Evolutionary conservation across 2,888 invertebrate genomes (phyloP).

Genomic region (Diachrysia chrysitis): DNA sequence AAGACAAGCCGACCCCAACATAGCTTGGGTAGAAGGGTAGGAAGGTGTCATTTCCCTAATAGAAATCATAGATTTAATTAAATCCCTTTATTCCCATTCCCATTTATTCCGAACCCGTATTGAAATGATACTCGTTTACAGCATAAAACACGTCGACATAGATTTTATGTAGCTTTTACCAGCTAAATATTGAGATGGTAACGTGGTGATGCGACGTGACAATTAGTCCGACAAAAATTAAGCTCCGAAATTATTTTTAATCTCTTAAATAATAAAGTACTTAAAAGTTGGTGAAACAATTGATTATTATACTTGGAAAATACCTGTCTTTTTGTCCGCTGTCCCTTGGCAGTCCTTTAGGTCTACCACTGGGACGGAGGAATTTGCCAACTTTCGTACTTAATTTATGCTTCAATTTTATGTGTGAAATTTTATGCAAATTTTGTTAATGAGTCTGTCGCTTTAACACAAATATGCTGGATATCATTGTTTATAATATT

Average conservation of each 20-base stretch:
- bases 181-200: no score
- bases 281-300: background rate
- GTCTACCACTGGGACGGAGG: background rate
- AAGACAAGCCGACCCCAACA: no score
- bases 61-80: no score
- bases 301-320: background rate
- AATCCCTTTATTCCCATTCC: no score
- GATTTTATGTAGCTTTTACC: no score
- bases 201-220: no score
- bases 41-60: no score
- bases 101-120: no score
- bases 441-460: slow-evolving; percentile 1
- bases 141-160: no score
- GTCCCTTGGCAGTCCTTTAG: slow-evolving; percentile 4
- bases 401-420: background rate
- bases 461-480: background rate
- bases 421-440: background rate
- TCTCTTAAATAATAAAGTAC: background rate
- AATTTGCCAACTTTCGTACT: background rate
- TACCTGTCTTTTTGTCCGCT: background rate
- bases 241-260: background rate
- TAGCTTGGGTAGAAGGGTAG: no score
- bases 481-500: no score
- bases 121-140: background rate
- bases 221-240: background rate